These are phyloP conservation scores for Rhinoptilus africanus DNA, from an alignment of 2,113 vertebrate genomes.

Conservation along the genomic window DNA sequence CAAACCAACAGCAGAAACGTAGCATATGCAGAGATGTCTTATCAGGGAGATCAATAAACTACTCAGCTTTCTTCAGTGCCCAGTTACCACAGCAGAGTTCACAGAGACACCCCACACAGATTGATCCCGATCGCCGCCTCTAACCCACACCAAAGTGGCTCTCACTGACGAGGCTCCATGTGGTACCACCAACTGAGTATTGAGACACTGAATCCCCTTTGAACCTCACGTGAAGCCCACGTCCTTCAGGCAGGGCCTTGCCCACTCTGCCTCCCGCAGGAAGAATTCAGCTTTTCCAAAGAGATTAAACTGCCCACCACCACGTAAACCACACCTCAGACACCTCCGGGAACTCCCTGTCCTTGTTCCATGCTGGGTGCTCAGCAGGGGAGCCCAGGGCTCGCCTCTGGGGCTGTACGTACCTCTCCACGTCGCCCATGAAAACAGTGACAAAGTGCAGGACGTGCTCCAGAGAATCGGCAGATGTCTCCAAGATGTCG, in stretches of 20 bases:
- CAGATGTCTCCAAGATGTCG: conserved; percentile 89
- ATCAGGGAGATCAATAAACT: background rate
- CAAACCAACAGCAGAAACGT: background rate
- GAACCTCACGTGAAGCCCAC: background rate
- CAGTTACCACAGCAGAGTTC: fast-evolving
- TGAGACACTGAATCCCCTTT: background rate
- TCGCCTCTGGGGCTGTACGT: background rate
- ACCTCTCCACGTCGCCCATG: conserved; percentile 95
- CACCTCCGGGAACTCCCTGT: background rate
- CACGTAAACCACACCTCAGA: background rate
- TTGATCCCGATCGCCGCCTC: background rate
- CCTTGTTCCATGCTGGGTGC: background rate
- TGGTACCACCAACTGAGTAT: background rate
- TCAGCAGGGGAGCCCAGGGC: background rate
- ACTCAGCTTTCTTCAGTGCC: background rate
- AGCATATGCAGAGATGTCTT: fast-evolving
- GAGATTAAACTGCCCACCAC: background rate
- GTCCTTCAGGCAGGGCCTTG: background rate
- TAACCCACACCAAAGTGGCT: background rate
- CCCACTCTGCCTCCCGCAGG: background rate
- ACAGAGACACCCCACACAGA: background rate
- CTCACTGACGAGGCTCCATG: background rate
- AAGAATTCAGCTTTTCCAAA: background rate
- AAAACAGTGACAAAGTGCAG: conserved; percentile 94
- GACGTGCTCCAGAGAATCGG: conserved; percentile 88